Percentiles rank a stretch among this genome's conserved stretches.
phyloP scores from a whole-genome alignment of 2,113 vertebrate species.

The Halichoeres trimaculatus region DNA sequence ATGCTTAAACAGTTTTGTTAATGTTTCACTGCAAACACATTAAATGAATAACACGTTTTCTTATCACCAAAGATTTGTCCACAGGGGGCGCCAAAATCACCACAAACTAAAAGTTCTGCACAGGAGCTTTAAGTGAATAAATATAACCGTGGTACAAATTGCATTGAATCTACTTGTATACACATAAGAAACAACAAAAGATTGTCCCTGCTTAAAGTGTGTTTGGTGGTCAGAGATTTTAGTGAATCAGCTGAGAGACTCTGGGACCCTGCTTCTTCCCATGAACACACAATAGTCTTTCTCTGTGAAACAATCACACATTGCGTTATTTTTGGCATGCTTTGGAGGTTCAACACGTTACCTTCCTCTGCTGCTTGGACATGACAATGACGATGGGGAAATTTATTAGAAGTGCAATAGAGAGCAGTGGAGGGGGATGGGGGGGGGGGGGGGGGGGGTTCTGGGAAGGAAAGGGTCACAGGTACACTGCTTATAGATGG shows the following conservation, averaged over 20 bases:
- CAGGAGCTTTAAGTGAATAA: too few species aligned
- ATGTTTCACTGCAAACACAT: too few species aligned
- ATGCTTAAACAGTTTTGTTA: too few species aligned
- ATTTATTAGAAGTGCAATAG: constrained; percentile 78
- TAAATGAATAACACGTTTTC: too few species aligned
- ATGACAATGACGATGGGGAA: constrained; percentile 72
- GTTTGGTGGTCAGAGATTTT: constrained; percentile 15
- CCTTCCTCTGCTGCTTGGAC: constrained; percentile 67
- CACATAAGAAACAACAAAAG: background rate
- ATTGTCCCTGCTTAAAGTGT: constrained; percentile 1
- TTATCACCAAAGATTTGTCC: too few species aligned
- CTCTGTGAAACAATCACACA: constrained; percentile 76
- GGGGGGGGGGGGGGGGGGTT: too few species aligned
- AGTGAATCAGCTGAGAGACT: constrained; percentile 68
- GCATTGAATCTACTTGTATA: background rate
- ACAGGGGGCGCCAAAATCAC: too few species aligned
- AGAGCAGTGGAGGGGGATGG: constrained; percentile 4
- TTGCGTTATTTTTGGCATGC: constrained; percentile 78
- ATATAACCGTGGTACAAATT: background rate
- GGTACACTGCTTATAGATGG: constrained; percentile 43
- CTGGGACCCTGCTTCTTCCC: constrained; percentile 73
- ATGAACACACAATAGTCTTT: constrained; percentile 81
- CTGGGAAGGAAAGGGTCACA: constrained; percentile 65
- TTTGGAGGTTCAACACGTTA: constrained; percentile 70
- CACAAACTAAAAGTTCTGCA: too few species aligned